Evolutionary conservation across 2,888 invertebrate genomes (phyloP).

Genomic region (Ichneumoninae sp.): DNA sequence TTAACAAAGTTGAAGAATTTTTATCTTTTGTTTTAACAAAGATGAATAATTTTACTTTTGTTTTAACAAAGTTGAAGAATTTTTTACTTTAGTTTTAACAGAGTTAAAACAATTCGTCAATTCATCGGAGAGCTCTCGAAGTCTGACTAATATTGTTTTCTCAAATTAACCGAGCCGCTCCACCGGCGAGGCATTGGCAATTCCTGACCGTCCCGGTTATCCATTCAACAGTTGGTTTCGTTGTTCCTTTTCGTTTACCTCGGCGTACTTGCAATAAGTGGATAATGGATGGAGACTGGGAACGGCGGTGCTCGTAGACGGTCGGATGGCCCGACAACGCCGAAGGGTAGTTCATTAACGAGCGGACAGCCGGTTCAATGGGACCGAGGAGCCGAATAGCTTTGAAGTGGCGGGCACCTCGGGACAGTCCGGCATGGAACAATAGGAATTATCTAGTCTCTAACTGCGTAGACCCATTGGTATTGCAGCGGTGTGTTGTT

Average conservation of each 20-base stretch:
- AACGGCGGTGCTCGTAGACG: constrained; percentile 26
- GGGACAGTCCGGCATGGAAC: constrained; percentile 73
- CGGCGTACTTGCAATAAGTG: constrained; percentile 63
- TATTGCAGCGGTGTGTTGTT: constrained; percentile 26
- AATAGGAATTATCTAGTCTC: constrained; percentile 75
- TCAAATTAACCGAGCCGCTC: too few relatives aligned
- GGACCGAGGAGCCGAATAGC: constrained; percentile 70
- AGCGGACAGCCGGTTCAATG: constrained; percentile 71
- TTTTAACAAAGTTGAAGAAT: too few relatives aligned
- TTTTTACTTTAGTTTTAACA: too few relatives aligned
- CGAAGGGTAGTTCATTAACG: constrained; percentile 77
- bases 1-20: too few relatives aligned
- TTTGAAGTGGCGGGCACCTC: constrained; percentile 75
- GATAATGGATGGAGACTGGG: constrained; percentile 67
- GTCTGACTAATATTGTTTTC: too few relatives aligned
- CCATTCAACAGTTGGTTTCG: constrained; percentile 5
- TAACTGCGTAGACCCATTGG: constrained; percentile 43
- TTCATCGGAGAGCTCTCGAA: too few relatives aligned
- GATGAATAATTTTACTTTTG: too few relatives aligned
- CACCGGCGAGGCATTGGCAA: not conserved
- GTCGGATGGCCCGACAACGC: constrained; percentile 9
- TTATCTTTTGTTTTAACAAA: too few relatives aligned
- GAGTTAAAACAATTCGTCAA: too few relatives aligned
- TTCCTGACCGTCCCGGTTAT: not conserved
- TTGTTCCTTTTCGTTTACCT: not conserved